A percentile compares a stretch with the other conserved stretches of the same genome.
phyloP scores from a whole-genome alignment of 1,140 invertebrate genomes.

The Lucilia cuprina region DNA sequence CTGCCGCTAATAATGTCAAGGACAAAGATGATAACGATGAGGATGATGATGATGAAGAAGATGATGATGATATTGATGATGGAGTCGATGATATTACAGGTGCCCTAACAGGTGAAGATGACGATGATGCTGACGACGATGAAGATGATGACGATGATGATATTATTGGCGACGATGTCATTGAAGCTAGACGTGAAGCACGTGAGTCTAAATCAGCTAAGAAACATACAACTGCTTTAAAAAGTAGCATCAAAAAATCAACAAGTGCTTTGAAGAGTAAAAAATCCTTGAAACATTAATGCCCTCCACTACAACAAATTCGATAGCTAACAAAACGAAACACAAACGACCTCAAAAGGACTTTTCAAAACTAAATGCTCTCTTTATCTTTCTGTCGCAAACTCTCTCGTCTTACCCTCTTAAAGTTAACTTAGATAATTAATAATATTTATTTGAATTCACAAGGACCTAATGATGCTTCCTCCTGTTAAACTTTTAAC shows the following conservation, averaged over 20 bases:
- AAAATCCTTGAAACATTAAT: slow-evolving; percentile 60
- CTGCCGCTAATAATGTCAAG: slow-evolving; percentile 64
- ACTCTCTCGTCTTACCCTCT: not conserved
- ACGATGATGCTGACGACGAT: slow-evolving; percentile 78
- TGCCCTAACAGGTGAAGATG: slow-evolving; percentile 71
- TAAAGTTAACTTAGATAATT: not conserved
- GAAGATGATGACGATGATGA: slow-evolving; percentile 74
- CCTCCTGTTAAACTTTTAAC: not conserved
- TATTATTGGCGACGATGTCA: slow-evolving; percentile 70
- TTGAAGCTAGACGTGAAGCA: slow-evolving; percentile 72
- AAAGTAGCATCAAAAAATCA: slow-evolving; percentile 64
- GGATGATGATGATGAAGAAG: slow-evolving; percentile 67
- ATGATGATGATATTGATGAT: slow-evolving; percentile 64
- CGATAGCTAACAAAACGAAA: slow-evolving; percentile 34
- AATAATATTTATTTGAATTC: not conserved
- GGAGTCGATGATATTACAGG: slow-evolving; percentile 70
- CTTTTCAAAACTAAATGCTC: not conserved
- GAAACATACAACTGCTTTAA: slow-evolving; percentile 48
- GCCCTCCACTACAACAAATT: not conserved
- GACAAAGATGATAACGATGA: slow-evolving; percentile 73
- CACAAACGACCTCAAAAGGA: slow-evolving; percentile 41
- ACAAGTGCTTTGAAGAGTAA: slow-evolving; percentile 64
- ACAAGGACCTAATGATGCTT: slow-evolving; percentile 26
- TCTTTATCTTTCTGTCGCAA: not conserved
- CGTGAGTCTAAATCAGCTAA: slow-evolving; percentile 78